Percentiles rank a stretch among this genome's conserved stretches.
Evolutionary conservation across 2,797 vertebrate species (phyloP).

Genomic region (Pangasius larnaudii): DNA sequence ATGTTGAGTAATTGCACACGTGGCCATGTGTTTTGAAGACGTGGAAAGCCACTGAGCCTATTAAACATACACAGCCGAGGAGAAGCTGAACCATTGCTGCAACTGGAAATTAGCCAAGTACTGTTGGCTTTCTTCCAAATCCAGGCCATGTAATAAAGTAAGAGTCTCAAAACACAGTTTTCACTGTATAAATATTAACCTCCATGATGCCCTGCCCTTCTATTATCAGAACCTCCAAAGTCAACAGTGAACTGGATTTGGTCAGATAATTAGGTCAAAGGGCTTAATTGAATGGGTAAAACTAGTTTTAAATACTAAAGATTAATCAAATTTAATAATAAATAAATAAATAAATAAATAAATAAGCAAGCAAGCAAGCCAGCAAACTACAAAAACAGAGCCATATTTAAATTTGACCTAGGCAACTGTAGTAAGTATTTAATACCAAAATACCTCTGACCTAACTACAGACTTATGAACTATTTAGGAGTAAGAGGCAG

Average conservation of each 20-base stretch:
- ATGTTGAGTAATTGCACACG: slow-evolving; percentile 24
- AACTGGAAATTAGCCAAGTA: slow-evolving; percentile 21
- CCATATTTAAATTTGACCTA: background rate
- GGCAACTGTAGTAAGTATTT: background rate
- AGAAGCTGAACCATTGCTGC: background rate
- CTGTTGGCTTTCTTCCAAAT: background rate
- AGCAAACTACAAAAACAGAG: background rate
- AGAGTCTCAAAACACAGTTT: background rate
- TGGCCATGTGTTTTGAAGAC: slow-evolving; percentile 13
- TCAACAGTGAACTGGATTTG: background rate
- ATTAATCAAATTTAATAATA: background rate
- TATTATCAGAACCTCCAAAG: background rate
- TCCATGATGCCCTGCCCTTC: background rate
- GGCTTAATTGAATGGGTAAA: background rate
- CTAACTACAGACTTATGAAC: background rate
- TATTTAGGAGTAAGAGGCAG: background rate
- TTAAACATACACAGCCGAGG: background rate
- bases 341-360: background rate
- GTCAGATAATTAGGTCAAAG: background rate
- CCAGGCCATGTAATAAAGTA: background rate
- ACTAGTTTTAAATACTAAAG: background rate
- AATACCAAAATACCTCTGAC: too few species aligned
- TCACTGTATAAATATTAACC: slow-evolving; percentile 4
- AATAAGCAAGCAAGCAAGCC: too few species aligned
- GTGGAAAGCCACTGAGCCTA: slow-evolving; percentile 20